Base-by-base conservation (phyloP, 2,797 vertebrate genomes). In the Anguilla obscura region DNA sequence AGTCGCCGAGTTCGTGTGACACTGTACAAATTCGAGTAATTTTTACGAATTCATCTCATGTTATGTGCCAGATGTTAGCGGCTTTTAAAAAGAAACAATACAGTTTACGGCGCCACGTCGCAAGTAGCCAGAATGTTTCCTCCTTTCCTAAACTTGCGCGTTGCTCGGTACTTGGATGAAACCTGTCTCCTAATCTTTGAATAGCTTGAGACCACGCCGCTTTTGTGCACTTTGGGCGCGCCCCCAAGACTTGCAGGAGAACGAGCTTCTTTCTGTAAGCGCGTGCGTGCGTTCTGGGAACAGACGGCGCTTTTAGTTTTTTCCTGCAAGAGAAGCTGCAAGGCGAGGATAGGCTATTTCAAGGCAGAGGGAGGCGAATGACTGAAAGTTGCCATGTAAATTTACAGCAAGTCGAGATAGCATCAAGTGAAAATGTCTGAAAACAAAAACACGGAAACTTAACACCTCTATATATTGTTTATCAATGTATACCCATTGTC, bases 211-310 rank as follows among this genome's bases (percentile, higher is more conserved):
- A 48, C 79, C 79, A 50, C 45, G 45, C 21, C 79, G 79, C 40
- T 50, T 82, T 82, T 48, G 79, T 48, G 79, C 79, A 82, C 45
- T 45, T 91, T 86, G 24, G 86, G 92, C 94, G 93, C 92, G 90
- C 87, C 27, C 74, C 82, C 86, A 91, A 88, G 80, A 21, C 74
- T 6, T n/a, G 58, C 40, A 58, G 92, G 54, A 93, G 30, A 92
- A 93, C 92, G 88, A 92, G 91, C 2, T 27, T 69, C 69, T 84
- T 91, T 91, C 86, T 54, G 60, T 45, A 18, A 50, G 45, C 21
- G 79, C 21, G 45, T 33, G 8, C 21, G 40, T 16, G 5, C 24
- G 45, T n/a, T 82, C 2, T 9, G 40, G 16, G 18, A 14, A 33
- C 21, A 50, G 21, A 9, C 27, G 63, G 63, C 5, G 79, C 6